These are phyloP conservation scores for Numida meleagris DNA, from an alignment of 2,113 vertebrate species.

Conservation along the genomic window DNA sequence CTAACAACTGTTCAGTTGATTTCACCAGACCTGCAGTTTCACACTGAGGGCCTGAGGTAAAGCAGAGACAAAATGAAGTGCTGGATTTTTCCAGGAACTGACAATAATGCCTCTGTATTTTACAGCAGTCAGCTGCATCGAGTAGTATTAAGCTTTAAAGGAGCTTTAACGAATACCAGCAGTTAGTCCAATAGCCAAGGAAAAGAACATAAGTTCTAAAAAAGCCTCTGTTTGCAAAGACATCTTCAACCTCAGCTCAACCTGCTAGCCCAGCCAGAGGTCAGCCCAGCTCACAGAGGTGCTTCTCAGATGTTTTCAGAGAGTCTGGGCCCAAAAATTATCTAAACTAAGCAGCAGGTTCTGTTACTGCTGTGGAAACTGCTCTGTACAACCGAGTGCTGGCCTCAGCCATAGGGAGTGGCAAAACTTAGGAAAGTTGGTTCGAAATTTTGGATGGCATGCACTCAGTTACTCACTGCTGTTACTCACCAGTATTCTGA, in stretches of 20 bases:
- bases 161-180: neutral
- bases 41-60: neutral
- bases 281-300: slow-evolving; percentile 13
- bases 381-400: neutral
- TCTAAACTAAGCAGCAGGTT: neutral
- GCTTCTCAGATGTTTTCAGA: slow-evolving; percentile 1
- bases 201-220: neutral
- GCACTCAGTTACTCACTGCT: neutral
- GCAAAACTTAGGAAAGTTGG: neutral
- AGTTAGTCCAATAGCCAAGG: neutral
- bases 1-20: slow-evolving; percentile 54
- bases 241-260: neutral
- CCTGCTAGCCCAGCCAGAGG: neutral
- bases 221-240: neutral
- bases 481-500: neutral
- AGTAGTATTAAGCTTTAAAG: neutral
- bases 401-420: neutral
- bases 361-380: neutral
- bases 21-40: slow-evolving; percentile 30
- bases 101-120: slow-evolving; percentile 55
- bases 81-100: slow-evolving; percentile 46
- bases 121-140: slow-evolving; percentile 27
- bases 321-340: neutral
- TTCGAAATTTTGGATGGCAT: neutral
- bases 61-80: slow-evolving; percentile 40